Evolutionary conservation across 1,140 invertebrate genomes (phyloP).

Genomic region (Platorchestia sp.): DNA sequence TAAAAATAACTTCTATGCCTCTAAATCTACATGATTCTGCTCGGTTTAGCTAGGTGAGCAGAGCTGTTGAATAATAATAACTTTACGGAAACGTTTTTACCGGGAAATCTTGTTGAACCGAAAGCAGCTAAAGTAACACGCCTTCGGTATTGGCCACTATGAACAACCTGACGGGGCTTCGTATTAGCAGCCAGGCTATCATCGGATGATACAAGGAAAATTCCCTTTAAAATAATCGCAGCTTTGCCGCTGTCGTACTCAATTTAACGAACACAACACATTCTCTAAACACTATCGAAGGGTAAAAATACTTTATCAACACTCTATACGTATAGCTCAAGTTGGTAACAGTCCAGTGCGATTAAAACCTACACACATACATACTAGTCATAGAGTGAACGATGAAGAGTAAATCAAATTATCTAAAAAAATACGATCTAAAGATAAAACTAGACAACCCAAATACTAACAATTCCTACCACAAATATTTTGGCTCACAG

Average conservation of each 20-base stretch:
- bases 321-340: not conserved
- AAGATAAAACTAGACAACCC: not conserved
- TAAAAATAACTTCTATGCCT: too few relatives aligned
- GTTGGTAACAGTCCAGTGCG: not conserved
- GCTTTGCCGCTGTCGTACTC: not conserved
- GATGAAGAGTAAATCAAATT: not conserved
- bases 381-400: not conserved
- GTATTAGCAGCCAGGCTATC: too few relatives aligned
- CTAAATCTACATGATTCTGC: too few relatives aligned
- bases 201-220: not conserved
- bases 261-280: not conserved
- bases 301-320: not conserved
- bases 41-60: too few relatives aligned
- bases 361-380: not conserved
- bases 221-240: not conserved
- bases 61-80: too few relatives aligned
- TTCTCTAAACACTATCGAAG: too few relatives aligned
- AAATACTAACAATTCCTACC: not conserved
- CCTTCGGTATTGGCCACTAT: too few relatives aligned
- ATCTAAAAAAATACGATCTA: not conserved
- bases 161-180: too few relatives aligned
- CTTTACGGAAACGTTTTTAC: too few relatives aligned
- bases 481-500: not conserved
- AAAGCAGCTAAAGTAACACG: too few relatives aligned
- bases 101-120: too few relatives aligned